Evolutionary conservation across 2,797 vertebrate species (phyloP), one percentile per base, ranked within the genome.

Genomic region (Notolabrus celidotus): DNA sequence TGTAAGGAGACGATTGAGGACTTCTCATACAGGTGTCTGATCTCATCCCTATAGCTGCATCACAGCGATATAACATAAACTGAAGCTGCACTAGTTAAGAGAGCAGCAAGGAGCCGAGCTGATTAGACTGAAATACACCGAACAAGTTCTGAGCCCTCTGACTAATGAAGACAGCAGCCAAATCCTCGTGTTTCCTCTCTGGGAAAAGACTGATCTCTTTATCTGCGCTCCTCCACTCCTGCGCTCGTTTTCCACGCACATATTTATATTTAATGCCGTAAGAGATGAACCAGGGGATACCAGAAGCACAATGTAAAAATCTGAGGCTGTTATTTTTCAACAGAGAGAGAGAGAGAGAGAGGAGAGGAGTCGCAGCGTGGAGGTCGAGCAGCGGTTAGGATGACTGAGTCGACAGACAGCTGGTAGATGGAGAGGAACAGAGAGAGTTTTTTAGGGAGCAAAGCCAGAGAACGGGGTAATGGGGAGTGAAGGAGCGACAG

Each of bases 211-310:
- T 19, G 56, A 67, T 42, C 47, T 20, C 17, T 20, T 55, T 59
- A 50, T 81, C 53, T 57, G 19, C 41, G 25, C 56, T 31, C 6
- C 25, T 17, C 54, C 68, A 33, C 41, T 59, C 53, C 41, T 29
- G 31, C 29, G 10, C 56, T 63, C 36, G 33, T 77, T 74, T 72
- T 52, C 39, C 72, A 70, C 4, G 49, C 65, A 60, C 50, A 71
- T 64, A n/a, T 51, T 29, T 69, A 69, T 83, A 70, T 75, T 82
- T 74, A 79, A 85, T 57, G 54, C 14, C 38, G 45, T 74, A 74
- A 72, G 31, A 78, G 53, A 77, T 59, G 47, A 73, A 64, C 31
- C 22, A 14, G 55, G 20, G 64, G 41, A 66, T 65, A 42, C 49
- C 51, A 74, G 49, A 39, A 38, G 16, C 3, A 23, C 22, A 57